A percentile compares a stretch with the other conserved stretches of the same genome.
phyloP scores from a whole-genome alignment of 2,888 invertebrate species.

The Ectemnius lituratus region DNA sequence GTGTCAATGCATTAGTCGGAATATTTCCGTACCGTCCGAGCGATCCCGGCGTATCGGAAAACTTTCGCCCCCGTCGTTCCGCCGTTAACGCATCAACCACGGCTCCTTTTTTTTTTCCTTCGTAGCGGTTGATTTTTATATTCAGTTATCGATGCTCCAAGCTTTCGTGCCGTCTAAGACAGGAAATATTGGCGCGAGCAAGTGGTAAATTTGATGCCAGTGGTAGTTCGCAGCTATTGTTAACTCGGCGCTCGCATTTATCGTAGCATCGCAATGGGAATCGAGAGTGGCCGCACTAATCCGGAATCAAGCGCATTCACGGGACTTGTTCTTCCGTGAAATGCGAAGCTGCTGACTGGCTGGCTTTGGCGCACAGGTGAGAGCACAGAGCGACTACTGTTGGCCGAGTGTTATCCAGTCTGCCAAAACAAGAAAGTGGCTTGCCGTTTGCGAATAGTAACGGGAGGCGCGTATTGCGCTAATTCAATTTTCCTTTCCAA shows the following conservation, averaged over 20 bases:
- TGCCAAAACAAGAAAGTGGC: conserved; percentile 44
- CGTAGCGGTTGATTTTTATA: neutral
- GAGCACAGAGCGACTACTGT: conserved; percentile 19
- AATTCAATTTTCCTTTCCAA: conserved; percentile 45
- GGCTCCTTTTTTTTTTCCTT: no score
- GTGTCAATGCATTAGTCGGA: no score
- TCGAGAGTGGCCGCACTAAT: conserved; percentile 16
- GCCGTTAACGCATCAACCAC: no score
- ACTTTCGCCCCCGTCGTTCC: no score
- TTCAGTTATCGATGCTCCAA: neutral
- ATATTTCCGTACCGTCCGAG: no score
- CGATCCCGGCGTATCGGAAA: no score
- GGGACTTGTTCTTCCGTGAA: conserved; percentile 31
- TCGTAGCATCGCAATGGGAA: conserved; percentile 7
- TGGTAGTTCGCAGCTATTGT: neutral
- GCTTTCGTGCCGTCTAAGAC: neutral
- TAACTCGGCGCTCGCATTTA: neutral
- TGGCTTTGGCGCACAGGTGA: conserved; percentile 25
- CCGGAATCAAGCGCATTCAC: conserved; percentile 20
- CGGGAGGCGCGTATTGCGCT: conserved; percentile 26
- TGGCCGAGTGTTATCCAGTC: conserved; percentile 22
- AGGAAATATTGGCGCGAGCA: conserved; percentile 13
- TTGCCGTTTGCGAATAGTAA: conserved; percentile 43
- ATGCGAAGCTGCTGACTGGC: conserved; percentile 27
- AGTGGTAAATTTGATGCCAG: conserved; percentile 15